phyloP scores from a whole-genome alignment of 2,888 invertebrate species.

The Pseudanteris insignis region DNA sequence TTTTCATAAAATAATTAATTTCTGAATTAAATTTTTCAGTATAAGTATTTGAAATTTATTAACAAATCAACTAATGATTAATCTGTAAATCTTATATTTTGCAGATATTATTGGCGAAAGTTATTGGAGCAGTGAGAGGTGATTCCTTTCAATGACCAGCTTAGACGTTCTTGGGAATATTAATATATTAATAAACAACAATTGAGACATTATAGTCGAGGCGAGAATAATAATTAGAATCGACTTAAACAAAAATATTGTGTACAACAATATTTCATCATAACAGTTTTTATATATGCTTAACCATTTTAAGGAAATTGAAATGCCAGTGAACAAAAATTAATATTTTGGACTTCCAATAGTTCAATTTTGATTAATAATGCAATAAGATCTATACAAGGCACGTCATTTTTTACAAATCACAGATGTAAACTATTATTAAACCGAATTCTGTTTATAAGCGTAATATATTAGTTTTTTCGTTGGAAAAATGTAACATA shows the following conservation, averaged over 20 bases:
- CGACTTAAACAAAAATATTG: constrained; percentile 16
- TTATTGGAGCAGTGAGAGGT: constrained; percentile 64
- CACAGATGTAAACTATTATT: background rate
- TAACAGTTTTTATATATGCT: constrained; percentile 6
- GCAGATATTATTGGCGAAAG: constrained; percentile 63
- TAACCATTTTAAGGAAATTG: background rate
- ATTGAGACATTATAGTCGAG: constrained; percentile 3
- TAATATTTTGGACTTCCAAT: too few species aligned
- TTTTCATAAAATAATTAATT: too few species aligned
- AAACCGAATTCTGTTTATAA: too few species aligned
- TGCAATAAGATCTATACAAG: too few species aligned
- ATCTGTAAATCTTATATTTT: constrained; percentile 31
- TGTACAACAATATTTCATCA: constrained; percentile 21
- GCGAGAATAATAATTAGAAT: constrained; percentile 11
- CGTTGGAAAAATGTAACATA: constrained; percentile 6
- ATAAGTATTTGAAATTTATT: background rate
- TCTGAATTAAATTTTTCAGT: background rate
- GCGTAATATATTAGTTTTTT: constrained; percentile 9
- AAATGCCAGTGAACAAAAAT: too few species aligned
- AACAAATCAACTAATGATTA: background rate
- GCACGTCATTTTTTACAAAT: background rate
- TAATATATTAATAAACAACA: constrained; percentile 8
- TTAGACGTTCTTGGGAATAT: constrained; percentile 15
- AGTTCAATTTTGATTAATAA: background rate
- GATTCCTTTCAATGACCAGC: constrained; percentile 49